Percentiles rank a stretch among this genome's conserved stretches.
Conservation (phyloP, 2,113 vertebrate genomes). For the Lanius collurio region DNA sequence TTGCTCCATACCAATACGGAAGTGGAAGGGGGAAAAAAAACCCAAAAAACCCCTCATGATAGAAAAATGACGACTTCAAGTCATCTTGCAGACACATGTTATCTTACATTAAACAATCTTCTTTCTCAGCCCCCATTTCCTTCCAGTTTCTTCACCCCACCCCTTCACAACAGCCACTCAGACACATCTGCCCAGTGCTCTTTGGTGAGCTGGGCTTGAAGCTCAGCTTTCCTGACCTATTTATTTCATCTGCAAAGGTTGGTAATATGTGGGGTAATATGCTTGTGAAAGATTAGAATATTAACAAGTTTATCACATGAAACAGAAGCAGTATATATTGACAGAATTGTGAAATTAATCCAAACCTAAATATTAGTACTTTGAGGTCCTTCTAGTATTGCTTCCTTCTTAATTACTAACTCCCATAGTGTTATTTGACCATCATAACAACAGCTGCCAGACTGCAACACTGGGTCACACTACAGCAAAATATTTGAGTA, state of each 20-base stretch:
- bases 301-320: background rate
- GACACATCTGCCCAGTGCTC: background rate
- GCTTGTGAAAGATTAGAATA: background rate
- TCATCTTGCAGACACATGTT: background rate
- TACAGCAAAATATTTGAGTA: background rate
- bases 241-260: background rate
- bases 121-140: background rate
- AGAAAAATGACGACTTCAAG: background rate
- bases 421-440: background rate
- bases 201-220: background rate
- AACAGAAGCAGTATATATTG: background rate
- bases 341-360: background rate
- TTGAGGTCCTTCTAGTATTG: background rate
- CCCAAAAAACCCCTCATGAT: rapidly evolving
- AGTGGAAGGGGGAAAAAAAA: background rate
- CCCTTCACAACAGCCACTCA: background rate
- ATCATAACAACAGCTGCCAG: background rate
- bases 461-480: background rate
- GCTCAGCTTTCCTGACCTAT: background rate
- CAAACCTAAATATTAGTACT: background rate
- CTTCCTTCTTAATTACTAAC: background rate
- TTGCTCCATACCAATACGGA: background rate
- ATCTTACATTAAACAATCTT: background rate
- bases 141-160: background rate
- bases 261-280: background rate